Percentiles rank a stretch among this genome's conserved stretches.
These are phyloP conservation scores for Heteromormyrus szaboi DNA, from an alignment of 2,797 vertebrate genomes.

Conservation along the genomic window DNA sequence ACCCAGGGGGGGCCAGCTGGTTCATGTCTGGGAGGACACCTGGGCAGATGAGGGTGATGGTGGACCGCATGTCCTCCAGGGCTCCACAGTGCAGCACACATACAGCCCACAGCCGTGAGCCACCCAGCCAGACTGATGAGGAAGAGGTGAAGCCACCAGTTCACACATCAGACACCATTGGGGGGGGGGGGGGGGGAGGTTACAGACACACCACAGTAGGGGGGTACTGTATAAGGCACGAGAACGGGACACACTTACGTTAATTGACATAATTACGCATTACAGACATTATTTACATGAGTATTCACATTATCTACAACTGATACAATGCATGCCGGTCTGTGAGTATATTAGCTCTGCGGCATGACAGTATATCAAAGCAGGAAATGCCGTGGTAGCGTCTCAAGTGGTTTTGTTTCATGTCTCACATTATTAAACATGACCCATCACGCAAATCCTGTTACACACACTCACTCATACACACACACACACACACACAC, in stretches of 20 bases:
- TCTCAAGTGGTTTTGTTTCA: not conserved
- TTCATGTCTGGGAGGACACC: not conserved
- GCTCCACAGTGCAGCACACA: not conserved
- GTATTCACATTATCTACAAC: no score
- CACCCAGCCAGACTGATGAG: not conserved
- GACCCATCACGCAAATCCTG: no score
- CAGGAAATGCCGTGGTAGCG: no score
- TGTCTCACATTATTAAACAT: not conserved
- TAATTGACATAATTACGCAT: not conserved
- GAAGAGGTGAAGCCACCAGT: not conserved
- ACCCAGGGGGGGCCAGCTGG: not conserved
- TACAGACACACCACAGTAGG: no score
- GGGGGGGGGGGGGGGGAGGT: no score
- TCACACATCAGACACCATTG: not conserved
- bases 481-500: no score
- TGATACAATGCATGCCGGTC: no score
- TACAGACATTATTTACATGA: no score
- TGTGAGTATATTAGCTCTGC: no score
- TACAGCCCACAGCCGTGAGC: not conserved
- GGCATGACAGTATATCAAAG: no score
- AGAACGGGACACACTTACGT: not conserved
- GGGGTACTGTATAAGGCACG: not conserved
- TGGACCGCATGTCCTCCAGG: not conserved
- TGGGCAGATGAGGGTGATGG: not conserved
- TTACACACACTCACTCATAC: not conserved